Evolutionary conservation across 2,888 invertebrate species (phyloP).

Genomic region (Dyspetes luteomarginatus): DNA sequence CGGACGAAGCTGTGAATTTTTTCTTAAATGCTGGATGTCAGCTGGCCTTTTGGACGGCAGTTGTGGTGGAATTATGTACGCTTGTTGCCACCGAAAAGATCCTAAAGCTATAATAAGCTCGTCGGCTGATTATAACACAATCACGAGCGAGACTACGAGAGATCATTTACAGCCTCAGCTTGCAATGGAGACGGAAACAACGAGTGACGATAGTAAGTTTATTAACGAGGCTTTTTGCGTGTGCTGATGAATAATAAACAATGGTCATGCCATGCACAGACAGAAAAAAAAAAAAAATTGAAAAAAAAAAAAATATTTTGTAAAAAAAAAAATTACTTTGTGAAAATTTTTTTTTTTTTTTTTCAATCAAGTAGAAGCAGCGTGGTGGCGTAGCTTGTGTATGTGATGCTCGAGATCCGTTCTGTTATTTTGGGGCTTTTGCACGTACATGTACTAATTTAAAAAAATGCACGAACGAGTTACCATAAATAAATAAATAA

Average conservation of each 20-base stretch:
- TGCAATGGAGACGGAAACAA: constrained; percentile 84
- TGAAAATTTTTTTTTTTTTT: not conserved
- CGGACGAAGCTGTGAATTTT: constrained; percentile 94
- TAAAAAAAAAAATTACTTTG: not conserved
- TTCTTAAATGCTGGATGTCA: constrained; percentile 95
- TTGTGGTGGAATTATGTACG: constrained; percentile 92
- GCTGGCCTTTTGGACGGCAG: constrained; percentile 94
- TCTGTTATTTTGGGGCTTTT: not conserved
- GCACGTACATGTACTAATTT: not conserved
- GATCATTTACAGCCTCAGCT: constrained; percentile 79
- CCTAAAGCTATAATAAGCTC: constrained; percentile 80
- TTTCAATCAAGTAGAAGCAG: not conserved
- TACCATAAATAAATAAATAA: too few relatives aligned
- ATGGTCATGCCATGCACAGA: constrained; percentile 1
- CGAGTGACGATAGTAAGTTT: constrained; percentile 86
- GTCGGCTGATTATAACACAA: constrained; percentile 78
- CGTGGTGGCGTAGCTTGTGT: not conserved
- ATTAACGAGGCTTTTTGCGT: constrained; percentile 46
- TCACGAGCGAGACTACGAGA: constrained; percentile 77
- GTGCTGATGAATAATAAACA: not conserved
- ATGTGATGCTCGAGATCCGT: not conserved
- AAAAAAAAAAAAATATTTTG: constrained; percentile 78
- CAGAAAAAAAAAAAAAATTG: constrained; percentile 1
- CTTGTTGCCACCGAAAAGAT: constrained; percentile 91
- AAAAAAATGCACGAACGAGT: not conserved